Percentiles rank a stretch among this genome's conserved stretches.
Evolutionary conservation across 1,140 invertebrate species (phyloP).

Genomic region (Eurosta solidaginis): DNA sequence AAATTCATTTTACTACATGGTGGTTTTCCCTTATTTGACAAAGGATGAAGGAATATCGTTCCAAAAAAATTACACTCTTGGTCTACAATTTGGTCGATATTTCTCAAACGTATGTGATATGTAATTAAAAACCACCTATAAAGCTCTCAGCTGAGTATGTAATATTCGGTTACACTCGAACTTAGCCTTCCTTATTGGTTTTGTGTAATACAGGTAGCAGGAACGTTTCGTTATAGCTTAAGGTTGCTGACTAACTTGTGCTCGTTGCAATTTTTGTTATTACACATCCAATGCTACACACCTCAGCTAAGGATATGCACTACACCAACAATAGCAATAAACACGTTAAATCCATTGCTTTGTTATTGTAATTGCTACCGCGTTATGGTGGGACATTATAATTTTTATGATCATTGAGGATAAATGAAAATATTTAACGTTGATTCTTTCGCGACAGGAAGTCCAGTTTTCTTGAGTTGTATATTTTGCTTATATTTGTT

Average conservation of each 20-base stretch:
- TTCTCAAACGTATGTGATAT: too few species aligned
- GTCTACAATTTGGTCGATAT: too few species aligned
- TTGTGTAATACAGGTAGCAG: conserved; percentile 13
- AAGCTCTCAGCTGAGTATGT: too few species aligned
- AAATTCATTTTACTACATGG: too few species aligned
- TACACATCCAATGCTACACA: background rate
- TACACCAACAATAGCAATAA: background rate
- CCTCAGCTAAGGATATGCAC: background rate
- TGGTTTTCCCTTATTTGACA: too few species aligned
- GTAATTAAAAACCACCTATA: too few species aligned
- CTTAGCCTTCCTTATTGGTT: too few species aligned
- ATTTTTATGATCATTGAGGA: conserved; percentile 18
- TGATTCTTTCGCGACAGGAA: conserved; percentile 20
- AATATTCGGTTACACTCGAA: too few species aligned
- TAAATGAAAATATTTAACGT: conserved; percentile 29
- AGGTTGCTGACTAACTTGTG: conserved; percentile 20
- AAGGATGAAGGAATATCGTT: too few species aligned
- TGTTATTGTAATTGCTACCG: background rate
- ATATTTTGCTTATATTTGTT: background rate
- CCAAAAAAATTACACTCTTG: too few species aligned
- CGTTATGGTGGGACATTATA: conserved; percentile 17
- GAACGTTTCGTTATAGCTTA: background rate
- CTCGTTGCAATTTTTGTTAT: background rate
- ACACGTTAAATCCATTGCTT: background rate
- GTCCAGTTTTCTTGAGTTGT: background rate